Percentiles rank a stretch among this genome's conserved stretches.
Conservation (phyloP, 2,113 vertebrate species). For the Vulpes ferrilata region DNA sequence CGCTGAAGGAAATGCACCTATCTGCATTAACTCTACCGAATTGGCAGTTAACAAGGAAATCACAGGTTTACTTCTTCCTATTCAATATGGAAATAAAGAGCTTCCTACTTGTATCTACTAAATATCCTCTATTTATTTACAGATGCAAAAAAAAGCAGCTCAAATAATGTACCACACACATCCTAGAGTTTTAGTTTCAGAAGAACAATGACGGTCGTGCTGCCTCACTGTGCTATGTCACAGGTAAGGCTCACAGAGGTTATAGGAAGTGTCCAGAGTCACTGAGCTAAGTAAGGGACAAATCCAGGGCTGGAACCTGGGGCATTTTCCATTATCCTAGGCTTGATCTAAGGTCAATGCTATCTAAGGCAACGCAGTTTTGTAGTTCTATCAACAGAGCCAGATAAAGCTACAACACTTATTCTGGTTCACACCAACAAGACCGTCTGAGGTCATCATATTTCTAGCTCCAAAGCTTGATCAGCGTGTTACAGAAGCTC, state of each 20-base stretch:
- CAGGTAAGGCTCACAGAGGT: background rate
- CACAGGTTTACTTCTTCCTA: conserved; percentile 41
- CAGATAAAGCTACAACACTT: background rate
- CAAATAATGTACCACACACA: background rate
- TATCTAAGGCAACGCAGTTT: background rate
- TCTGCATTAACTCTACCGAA: background rate
- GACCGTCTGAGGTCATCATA: background rate
- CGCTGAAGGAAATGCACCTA: background rate
- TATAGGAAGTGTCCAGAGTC: background rate
- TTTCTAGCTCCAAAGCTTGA: conserved; percentile 31
- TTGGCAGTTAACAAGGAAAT: conserved; percentile 62
- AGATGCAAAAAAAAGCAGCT: background rate
- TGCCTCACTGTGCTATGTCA: background rate
- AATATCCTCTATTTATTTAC: background rate
- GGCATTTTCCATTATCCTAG: background rate
- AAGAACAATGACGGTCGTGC: background rate
- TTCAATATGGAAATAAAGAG: conserved; percentile 17
- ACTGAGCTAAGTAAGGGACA: background rate
- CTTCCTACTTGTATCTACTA: background rate
- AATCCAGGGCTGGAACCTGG: background rate
- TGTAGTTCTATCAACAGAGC: background rate
- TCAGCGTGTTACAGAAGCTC: conserved; percentile 14
- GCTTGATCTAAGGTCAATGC: background rate
- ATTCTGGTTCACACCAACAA: background rate
- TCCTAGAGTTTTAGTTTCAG: background rate